Percentiles rank a stretch among this genome's conserved stretches.
Evolutionary conservation across 1,140 invertebrate species (phyloP).

Genomic region (Philotrypesis tridentata): DNA sequence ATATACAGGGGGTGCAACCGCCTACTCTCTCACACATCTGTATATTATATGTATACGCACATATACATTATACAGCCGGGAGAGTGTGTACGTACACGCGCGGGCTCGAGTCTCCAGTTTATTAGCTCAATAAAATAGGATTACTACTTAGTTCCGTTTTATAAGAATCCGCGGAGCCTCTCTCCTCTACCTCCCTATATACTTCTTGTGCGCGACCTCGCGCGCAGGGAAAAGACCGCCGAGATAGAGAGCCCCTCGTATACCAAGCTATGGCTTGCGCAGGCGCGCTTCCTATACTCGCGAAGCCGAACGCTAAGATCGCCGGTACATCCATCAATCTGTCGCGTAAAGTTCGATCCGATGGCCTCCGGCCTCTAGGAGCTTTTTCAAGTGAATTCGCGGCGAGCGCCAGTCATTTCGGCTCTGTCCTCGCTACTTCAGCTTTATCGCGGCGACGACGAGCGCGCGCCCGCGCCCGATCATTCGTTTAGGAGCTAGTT

Average conservation of each 20-base stretch:
- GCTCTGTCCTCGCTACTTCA: too few relatives aligned
- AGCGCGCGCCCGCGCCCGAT: conserved; percentile 25
- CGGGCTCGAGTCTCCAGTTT: not conserved
- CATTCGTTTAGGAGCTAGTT: conserved; percentile 15
- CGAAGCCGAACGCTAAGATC: not conserved
- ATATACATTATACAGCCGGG: too few relatives aligned
- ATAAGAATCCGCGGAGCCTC: conserved; percentile 26
- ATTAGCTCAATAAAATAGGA: conserved; percentile 45
- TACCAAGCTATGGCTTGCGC: not conserved
- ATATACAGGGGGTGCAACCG: not conserved
- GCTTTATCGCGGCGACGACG: not conserved
- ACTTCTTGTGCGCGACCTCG: not conserved
- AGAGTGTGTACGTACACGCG: not conserved
- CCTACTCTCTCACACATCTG: too few relatives aligned
- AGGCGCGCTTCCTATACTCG: too few relatives aligned
- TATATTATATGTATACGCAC: too few relatives aligned
- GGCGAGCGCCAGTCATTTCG: not conserved
- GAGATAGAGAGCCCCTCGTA: not conserved
- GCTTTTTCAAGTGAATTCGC: not conserved
- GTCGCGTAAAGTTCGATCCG: conserved; percentile 32
- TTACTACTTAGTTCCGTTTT: conserved; percentile 37
- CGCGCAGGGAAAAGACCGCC: not conserved
- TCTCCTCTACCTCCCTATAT: not conserved
- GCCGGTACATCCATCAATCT: conserved; percentile 42
- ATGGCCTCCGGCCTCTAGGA: not conserved